Percentiles rank a stretch among this genome's conserved stretches.
phyloP scores from a whole-genome alignment of 2,888 invertebrate genomes.

The Buathra laborator region DNA sequence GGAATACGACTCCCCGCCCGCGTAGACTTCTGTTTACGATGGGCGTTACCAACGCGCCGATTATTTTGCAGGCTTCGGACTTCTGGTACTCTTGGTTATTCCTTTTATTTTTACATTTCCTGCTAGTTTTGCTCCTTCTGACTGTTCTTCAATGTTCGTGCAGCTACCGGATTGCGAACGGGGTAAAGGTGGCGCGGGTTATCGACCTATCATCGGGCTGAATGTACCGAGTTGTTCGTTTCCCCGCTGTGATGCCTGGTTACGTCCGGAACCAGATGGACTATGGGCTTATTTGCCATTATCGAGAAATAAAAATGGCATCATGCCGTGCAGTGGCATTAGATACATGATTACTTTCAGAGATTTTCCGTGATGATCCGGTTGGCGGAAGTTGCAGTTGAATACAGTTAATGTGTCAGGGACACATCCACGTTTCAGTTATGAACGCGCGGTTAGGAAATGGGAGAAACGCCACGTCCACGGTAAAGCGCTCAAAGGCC shows the following conservation, averaged over 20 bases:
- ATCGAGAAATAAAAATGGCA: background rate
- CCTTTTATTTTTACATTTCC: background rate
- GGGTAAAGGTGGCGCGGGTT: conserved; percentile 11
- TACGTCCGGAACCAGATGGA: background rate
- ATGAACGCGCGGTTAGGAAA: background rate
- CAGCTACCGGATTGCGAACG: background rate
- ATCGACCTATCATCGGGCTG: conserved; percentile 7
- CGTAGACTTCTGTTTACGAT: conserved; percentile 16
- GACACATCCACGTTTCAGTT: background rate
- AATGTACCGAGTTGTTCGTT: background rate
- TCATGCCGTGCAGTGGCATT: background rate
- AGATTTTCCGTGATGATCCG: background rate
- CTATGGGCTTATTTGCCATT: background rate
- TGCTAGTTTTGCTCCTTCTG: background rate
- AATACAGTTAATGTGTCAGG: background rate
- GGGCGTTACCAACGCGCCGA: conserved; percentile 14
- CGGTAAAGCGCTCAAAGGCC: background rate
- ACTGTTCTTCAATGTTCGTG: background rate
- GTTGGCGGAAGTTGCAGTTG: background rate
- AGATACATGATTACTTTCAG: background rate
- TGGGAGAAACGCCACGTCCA: background rate
- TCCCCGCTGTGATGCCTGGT: background rate
- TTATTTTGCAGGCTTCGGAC: conserved; percentile 3
- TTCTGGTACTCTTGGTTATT: background rate
- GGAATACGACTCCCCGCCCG: background rate